Percentiles rank a stretch among this genome's conserved stretches.
Conservation (phyloP, 2,797 vertebrate species). For the Dendrocincla tyrannina region DNA sequence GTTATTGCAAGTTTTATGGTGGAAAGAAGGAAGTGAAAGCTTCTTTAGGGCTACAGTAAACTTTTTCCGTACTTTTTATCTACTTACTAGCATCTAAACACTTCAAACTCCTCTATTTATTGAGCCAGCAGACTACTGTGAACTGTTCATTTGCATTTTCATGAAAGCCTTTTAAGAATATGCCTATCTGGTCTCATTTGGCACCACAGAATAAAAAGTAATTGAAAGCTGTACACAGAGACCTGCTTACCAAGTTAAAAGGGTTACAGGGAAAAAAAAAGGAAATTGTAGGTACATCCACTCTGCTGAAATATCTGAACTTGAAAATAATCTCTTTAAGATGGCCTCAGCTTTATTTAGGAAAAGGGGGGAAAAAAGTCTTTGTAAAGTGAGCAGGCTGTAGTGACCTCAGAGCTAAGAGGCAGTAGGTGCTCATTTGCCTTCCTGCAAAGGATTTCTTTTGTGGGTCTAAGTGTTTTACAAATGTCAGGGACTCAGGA, state of each 20-base stretch:
- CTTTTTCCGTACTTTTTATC: not conserved
- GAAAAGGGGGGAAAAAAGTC: not conserved
- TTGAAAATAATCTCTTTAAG: not conserved
- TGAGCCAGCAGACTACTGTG: slow-evolving; percentile 15
- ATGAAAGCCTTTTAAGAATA: slow-evolving; percentile 24
- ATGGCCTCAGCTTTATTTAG: not conserved
- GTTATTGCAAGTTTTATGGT: not conserved
- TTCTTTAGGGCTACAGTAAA: not conserved
- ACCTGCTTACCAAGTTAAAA: slow-evolving; percentile 1
- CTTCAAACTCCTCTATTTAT: not conserved
- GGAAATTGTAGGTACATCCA: not conserved
- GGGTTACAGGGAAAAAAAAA: not conserved
- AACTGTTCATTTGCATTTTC: slow-evolving; percentile 51
- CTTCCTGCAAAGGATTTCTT: not conserved
- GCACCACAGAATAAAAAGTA: slow-evolving; percentile 18
- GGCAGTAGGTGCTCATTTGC: not conserved
- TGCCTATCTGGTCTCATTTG: slow-evolving; percentile 34
- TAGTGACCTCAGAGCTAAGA: not conserved
- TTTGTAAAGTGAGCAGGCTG: not conserved
- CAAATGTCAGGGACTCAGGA: not conserved
- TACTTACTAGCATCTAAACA: not conserved
- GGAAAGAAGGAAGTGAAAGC: not conserved
- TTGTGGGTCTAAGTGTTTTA: not conserved
- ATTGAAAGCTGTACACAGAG: slow-evolving; percentile 21
- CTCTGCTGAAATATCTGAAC: not conserved